A percentile compares a stretch with the other conserved stretches of the same genome.
phyloP scores from a whole-genome alignment of 2,888 invertebrate species.

The Cheilosia variabilis region DNA sequence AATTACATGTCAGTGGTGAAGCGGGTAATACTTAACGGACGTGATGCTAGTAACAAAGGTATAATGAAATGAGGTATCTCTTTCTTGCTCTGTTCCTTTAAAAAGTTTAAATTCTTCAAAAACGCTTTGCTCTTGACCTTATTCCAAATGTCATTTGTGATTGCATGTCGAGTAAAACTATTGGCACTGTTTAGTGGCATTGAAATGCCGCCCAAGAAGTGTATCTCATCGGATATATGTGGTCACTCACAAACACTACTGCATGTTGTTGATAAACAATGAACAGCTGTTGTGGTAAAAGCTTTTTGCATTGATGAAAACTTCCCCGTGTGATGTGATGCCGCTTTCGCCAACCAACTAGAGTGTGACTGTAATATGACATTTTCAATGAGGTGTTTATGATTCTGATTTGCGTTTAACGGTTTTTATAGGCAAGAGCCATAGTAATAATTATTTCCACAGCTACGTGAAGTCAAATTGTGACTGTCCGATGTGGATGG shows the following conservation, averaged over 20 bases:
- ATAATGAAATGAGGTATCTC: constrained; percentile 13
- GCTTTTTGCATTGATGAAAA: constrained; percentile 16
- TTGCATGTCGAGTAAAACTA: constrained; percentile 18
- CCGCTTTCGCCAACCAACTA: not conserved
- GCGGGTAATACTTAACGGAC: constrained; percentile 79
- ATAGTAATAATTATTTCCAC: too few species aligned
- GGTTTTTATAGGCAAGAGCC: too few species aligned
- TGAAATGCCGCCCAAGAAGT: constrained; percentile 31
- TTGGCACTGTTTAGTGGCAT: constrained; percentile 27
- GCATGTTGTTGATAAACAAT: constrained; percentile 57
- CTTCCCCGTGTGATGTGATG: not conserved
- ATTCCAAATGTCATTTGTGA: constrained; percentile 30
- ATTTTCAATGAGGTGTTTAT: too few species aligned
- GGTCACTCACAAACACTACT: not conserved
- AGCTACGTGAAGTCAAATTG: too few species aligned
- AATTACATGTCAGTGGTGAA: constrained; percentile 83
- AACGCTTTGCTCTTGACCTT: constrained; percentile 64
- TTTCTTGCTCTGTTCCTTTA: not conserved
- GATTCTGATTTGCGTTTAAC: not conserved
- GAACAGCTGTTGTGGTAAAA: constrained; percentile 44
- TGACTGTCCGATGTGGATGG: too few species aligned
- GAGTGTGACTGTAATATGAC: not conserved
- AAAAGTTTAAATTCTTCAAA: not conserved
- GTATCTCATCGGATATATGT: constrained; percentile 2
- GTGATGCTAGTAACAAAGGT: constrained; percentile 76